Evolutionary conservation across 2,113 vertebrate species (phyloP), one percentile per base, ranked within the genome.

Genomic region (Silurus meridionalis): DNA sequence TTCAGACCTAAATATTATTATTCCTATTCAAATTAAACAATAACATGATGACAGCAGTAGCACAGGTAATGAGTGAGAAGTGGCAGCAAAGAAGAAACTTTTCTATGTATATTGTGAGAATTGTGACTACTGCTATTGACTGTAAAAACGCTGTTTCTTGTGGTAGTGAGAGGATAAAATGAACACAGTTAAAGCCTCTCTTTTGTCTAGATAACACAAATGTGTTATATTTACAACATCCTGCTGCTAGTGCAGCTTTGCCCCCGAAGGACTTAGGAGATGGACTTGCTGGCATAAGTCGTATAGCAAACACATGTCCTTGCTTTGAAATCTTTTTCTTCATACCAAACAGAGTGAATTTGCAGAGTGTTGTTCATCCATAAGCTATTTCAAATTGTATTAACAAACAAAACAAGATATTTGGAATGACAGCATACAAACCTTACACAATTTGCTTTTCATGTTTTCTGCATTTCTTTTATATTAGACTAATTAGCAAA

Each of bases 141-240:
- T 81, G 66, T 89, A 84, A 87, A 72, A 78, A 60, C 25, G 23
- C 84, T 23, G 55, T 79, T 64, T 57, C 28, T 74, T 63, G 83
- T 23, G 46, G 81, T 60, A 83, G 83, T 87, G 66, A 63, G 85
- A 85, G 66, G 53, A 80, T 63, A 17, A 77, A 89, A 74, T 66
- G 55, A 84, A 60, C 66, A 83, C 57, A 86, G 64, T 86, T 75
- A 86, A 79, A 14, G 50, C 75, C 87, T 86, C 52, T 83, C 78
- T 82, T 87, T 88, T 87, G 88, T 88, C 86, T 80, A 55, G 79
- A 80, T 81, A 83, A 83, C 87, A 88, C 87, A 58, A 60, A 46
- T 50, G 88, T 91, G 88, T 79, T 86, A 90, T 82, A 86, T 90
- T 90, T 88, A 90, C 88, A 87, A 82, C 90, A 84, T 90, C 88